Conservation (phyloP, 2,797 vertebrate genomes). For the Phalloptychus januarius region DNA sequence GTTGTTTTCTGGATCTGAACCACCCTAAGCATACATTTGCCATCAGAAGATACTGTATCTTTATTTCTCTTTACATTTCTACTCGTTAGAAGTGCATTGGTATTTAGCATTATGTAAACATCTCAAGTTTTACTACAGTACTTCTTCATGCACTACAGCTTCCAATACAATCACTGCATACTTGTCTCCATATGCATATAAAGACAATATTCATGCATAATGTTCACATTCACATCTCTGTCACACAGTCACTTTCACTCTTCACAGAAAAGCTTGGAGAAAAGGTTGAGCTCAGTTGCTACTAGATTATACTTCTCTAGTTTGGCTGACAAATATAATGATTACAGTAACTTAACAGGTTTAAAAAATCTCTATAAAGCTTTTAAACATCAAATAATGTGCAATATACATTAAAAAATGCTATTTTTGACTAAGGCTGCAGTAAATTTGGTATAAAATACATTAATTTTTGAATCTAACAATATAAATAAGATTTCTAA, state of each 20-base stretch:
- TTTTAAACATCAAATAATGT: conserved; percentile 79
- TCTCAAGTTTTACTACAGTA: conserved; percentile 72
- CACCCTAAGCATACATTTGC: conserved; percentile 53
- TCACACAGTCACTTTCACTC: conserved; percentile 57
- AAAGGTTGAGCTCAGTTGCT: conserved; percentile 53
- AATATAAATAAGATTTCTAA: conserved; percentile 83
- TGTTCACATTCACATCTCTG: conserved; percentile 59
- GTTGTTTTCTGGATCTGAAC: conserved; percentile 7
- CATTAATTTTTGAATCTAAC: conserved; percentile 76
- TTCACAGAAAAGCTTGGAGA: conserved; percentile 67
- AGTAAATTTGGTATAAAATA: conserved; percentile 81
- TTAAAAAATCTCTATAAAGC: conserved; percentile 72
- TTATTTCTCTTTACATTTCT: conserved; percentile 45
- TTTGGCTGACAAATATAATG: conserved; percentile 61
- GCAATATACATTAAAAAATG: conserved; percentile 77
- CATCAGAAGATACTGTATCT: conserved; percentile 63
- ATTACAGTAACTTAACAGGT: conserved; percentile 59
- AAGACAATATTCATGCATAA: conserved; percentile 66
- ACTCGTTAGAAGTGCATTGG: conserved; percentile 78
- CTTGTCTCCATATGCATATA: conserved; percentile 63
- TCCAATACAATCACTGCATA: conserved; percentile 71
- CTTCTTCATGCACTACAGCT: conserved; percentile 81
- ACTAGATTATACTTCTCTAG: conserved; percentile 62
- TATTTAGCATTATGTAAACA: conserved; percentile 85
- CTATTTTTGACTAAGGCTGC: conserved; percentile 71